Evolutionary conservation across 2,113 vertebrate species (phyloP).

Genomic region (Myocastor coypus): DNA sequence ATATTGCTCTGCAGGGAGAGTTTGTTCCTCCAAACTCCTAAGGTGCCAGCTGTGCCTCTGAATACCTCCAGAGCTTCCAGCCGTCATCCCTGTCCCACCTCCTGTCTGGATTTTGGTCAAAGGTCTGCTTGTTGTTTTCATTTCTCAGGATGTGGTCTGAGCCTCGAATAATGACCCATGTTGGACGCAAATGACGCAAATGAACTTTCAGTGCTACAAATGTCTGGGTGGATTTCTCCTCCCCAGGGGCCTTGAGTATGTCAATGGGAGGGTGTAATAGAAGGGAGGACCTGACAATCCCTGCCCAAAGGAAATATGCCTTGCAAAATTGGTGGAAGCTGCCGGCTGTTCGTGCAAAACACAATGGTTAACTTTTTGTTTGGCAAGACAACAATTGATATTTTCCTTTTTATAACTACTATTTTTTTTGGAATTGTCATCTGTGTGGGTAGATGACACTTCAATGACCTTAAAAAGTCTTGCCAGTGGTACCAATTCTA

Average conservation of each 20-base stretch:
- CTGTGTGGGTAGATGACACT: conserved; percentile 85
- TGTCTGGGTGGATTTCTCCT: conserved; percentile 90
- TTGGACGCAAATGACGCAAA: conserved; percentile 93
- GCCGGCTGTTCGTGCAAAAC: conserved; percentile 87
- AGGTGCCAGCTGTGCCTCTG: conserved; percentile 81
- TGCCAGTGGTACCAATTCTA: conserved; percentile 78
- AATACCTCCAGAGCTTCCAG: conserved; percentile 76
- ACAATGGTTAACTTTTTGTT: conserved; percentile 86
- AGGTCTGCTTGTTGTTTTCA: conserved; percentile 92
- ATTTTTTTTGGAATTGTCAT: conserved; percentile 84
- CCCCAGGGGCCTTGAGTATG: conserved; percentile 80
- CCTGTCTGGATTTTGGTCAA: conserved; percentile 81
- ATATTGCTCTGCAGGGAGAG: conserved; percentile 83
- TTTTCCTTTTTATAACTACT: conserved; percentile 84
- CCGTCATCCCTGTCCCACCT: conserved; percentile 46
- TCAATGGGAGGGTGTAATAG: conserved; percentile 89
- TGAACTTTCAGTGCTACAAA: conserved; percentile 89
- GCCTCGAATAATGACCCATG: conserved; percentile 88
- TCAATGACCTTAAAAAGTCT: conserved; percentile 86
- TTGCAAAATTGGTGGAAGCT: conserved; percentile 89
- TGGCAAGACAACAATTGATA: conserved; percentile 89
- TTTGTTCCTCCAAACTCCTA: conserved; percentile 85
- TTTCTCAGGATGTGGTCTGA: conserved; percentile 91
- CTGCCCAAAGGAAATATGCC: conserved; percentile 88
- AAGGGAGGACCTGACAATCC: conserved; percentile 85